phyloP scores from a whole-genome alignment of 2,113 vertebrate species.

The Colinus virginianus region DNA sequence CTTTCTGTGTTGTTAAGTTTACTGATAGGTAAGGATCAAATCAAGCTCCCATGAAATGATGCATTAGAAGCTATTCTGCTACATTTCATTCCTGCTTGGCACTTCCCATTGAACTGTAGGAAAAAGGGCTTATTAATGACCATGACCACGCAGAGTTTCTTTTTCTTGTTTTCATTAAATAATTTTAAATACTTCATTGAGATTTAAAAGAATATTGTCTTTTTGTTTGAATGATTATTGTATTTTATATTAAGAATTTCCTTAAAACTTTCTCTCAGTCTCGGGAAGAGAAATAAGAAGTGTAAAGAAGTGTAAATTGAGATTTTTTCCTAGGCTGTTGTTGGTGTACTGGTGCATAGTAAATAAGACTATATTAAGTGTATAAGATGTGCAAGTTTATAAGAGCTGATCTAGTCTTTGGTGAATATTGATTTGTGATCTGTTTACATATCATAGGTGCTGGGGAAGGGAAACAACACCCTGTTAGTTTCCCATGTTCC shows the following conservation, averaged over 20 bases:
- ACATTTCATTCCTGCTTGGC: not conserved
- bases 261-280: not conserved
- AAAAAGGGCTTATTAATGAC: not conserved
- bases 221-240: not conserved
- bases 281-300: not conserved
- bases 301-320: not conserved
- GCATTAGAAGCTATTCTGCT: not conserved
- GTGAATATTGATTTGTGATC: not conserved
- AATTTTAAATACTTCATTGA: not conserved
- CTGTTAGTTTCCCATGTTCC: not conserved
- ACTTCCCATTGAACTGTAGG: not conserved
- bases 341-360: not conserved
- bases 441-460: not conserved
- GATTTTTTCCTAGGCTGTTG: not conserved
- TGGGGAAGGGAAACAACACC: not conserved
- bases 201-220: slow-evolving; percentile 11
- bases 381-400: not conserved
- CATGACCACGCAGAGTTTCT: not conserved
- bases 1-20: not conserved
- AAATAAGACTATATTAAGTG: not conserved
- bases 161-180: not conserved
- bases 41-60: not conserved
- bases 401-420: not conserved
- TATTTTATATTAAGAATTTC: not conserved
- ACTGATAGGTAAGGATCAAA: not conserved